Percentiles rank a stretch among this genome's conserved stretches.
Evolutionary conservation across 1,140 invertebrate species (phyloP).

Genomic region (Cydia amplana): DNA sequence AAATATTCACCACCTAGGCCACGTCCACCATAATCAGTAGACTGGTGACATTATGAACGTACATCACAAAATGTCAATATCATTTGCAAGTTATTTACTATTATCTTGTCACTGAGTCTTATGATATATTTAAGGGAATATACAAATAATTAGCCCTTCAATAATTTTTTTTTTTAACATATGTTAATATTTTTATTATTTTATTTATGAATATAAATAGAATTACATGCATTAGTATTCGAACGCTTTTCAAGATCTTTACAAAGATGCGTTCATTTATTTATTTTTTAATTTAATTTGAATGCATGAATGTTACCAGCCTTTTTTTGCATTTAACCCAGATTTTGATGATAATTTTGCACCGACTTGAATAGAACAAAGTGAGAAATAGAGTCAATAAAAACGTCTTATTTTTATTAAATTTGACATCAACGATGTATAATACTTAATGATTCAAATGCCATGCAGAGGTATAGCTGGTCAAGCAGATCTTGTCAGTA

Average conservation of each 20-base stretch:
- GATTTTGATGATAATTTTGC: not conserved
- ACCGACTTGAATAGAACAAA: too few species aligned
- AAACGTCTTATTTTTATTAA: too few species aligned
- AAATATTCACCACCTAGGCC: conserved; percentile 55
- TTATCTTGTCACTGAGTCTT: too few species aligned
- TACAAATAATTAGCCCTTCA: not conserved
- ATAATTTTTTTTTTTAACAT: not conserved
- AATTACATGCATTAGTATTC: not conserved
- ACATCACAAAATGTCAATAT: conserved; percentile 1
- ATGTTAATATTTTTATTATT: not conserved
- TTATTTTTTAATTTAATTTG: not conserved
- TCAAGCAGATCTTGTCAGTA: too few species aligned
- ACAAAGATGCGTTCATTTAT: not conserved
- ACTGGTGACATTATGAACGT: conserved; percentile 25
- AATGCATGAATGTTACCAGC: conserved; percentile 9
- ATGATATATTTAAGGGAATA: not conserved
- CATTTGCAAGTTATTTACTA: not conserved
- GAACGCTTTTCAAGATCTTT: not conserved
- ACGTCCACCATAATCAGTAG: conserved; percentile 51
- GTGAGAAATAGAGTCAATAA: too few species aligned
- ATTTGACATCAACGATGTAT: too few species aligned
- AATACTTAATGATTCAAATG: too few species aligned
- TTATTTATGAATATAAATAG: not conserved
- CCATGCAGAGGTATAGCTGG: too few species aligned
- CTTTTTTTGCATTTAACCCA: not conserved